Evolutionary conservation across 1,140 invertebrate genomes (phyloP).

Genomic region (Chironomus striatipennis): DNA sequence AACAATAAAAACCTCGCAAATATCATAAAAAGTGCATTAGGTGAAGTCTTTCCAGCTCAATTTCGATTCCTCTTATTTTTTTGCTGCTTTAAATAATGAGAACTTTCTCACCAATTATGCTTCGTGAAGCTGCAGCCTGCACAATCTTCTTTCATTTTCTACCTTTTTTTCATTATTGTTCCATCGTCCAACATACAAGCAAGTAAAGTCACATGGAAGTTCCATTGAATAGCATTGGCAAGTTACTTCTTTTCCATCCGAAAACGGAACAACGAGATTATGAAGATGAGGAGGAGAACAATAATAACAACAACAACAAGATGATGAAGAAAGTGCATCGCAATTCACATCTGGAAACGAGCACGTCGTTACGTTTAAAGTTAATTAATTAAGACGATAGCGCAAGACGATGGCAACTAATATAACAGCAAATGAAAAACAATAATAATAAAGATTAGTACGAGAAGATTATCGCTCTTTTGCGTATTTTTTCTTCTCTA

Average conservation of each 20-base stretch:
- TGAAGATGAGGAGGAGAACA: not conserved
- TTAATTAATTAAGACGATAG: conserved; percentile 23
- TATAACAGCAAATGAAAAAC: not conserved
- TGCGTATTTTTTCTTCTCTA: not conserved
- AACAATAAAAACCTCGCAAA: too few relatives aligned
- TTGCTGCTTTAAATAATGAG: conserved; percentile 1
- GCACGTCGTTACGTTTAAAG: conserved; percentile 5
- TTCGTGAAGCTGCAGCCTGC: too few relatives aligned
- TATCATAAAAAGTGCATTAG: not conserved
- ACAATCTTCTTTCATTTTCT: too few relatives aligned
- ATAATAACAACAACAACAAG: not conserved
- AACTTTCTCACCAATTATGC: conserved; percentile 22
- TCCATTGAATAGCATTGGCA: not conserved
- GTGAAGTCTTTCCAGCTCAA: not conserved
- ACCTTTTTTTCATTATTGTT: not conserved
- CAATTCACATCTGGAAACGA: conserved; percentile 20
- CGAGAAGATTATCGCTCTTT: not conserved
- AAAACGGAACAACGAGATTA: conserved; percentile 18
- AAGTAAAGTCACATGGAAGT: not conserved
- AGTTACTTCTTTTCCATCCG: not conserved
- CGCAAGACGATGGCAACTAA: not conserved
- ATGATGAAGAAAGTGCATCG: not conserved
- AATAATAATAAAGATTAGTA: conserved; percentile 22
- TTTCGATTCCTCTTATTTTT: not conserved
- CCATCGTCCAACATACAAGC: conserved; percentile 17